Conservation (phyloP, 2,888 invertebrate genomes). For the Torymus tubicola region DNA sequence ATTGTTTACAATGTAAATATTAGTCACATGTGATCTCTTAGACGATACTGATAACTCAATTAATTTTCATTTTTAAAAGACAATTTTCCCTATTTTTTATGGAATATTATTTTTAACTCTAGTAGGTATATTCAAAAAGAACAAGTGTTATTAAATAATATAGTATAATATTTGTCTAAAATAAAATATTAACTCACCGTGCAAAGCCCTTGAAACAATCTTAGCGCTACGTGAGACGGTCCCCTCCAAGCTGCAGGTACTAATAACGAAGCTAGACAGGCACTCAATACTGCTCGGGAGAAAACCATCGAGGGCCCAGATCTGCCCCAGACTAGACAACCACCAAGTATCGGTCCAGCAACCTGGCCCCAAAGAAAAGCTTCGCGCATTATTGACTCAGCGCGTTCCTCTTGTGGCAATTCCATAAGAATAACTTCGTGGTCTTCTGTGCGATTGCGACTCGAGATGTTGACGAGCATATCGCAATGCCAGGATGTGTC, state of each 20-base stretch:
- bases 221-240: conserved; percentile 79
- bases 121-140: no score
- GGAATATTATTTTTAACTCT: no score
- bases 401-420: conserved; percentile 78
- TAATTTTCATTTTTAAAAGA: no score
- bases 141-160: no score
- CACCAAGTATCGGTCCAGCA: conserved; percentile 78
- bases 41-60: no score
- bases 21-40: no score
- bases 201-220: conserved; percentile 79
- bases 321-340: conserved; percentile 79
- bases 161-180: no score
- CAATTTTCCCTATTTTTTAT: no score
- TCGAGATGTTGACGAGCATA: conserved; percentile 73
- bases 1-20: no score
- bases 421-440: conserved; percentile 72
- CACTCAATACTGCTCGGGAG: conserved; percentile 79
- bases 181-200: conserved; percentile 74
- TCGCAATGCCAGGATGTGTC: conserved; percentile 75
- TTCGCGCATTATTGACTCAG: conserved; percentile 79
- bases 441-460: conserved; percentile 73
- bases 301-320: conserved; percentile 79
- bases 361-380: conserved; percentile 80
- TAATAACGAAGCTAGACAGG: conserved; percentile 78
- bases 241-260: conserved; percentile 80